A percentile compares a stretch with the other conserved stretches of the same genome.
These are phyloP conservation scores for Hypercompe scribonia DNA, from an alignment of 2,888 invertebrate genomes.

Conservation along the genomic window DNA sequence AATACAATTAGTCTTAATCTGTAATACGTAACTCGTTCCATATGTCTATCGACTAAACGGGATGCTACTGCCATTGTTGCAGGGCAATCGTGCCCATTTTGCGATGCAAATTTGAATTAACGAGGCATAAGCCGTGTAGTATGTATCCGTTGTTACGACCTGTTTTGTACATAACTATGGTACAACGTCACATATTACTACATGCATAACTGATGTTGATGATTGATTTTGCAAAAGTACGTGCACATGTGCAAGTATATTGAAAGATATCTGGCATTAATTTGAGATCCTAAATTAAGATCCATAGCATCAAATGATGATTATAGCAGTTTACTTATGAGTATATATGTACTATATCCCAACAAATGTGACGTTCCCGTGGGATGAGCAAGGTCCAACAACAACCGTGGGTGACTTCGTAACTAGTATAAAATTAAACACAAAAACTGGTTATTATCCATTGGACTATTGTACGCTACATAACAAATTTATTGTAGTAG, in stretches of 20 bases:
- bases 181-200: not conserved
- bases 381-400: too few relatives aligned
- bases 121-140: slow-evolving; percentile 28
- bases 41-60: not conserved
- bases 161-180: slow-evolving; percentile 17
- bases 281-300: not conserved
- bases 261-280: not conserved
- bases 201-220: not conserved
- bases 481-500: too few relatives aligned
- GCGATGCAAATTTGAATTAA: slow-evolving; percentile 47
- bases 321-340: not conserved
- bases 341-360: too few relatives aligned
- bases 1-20: too few relatives aligned
- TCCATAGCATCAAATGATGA: not conserved
- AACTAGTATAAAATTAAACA: too few relatives aligned
- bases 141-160: slow-evolving; percentile 32
- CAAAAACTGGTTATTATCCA: too few relatives aligned
- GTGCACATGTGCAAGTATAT: not conserved
- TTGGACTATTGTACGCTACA: too few relatives aligned
- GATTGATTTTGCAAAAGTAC: not conserved
- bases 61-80: slow-evolving; percentile 13
- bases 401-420: too few relatives aligned
- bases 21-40: not conserved
- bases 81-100: slow-evolving; percentile 30
- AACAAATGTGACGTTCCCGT: too few relatives aligned